Percentiles rank a stretch among this genome's conserved stretches.
Evolutionary conservation across 2,888 invertebrate species (phyloP).

Genomic region (Arctia plantaginis): DNA sequence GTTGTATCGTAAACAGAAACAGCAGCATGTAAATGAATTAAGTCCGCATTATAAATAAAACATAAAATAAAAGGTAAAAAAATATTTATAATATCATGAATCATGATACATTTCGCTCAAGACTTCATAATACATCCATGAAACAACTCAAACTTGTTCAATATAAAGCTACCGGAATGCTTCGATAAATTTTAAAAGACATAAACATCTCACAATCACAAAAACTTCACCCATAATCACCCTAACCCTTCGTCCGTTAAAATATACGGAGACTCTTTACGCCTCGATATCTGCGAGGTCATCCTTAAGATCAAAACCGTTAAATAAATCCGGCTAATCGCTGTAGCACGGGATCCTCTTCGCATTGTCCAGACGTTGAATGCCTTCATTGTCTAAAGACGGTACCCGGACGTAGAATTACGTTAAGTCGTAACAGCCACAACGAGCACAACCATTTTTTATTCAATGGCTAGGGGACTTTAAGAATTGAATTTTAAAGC

Average conservation of each 20-base stretch:
- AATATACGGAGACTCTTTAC: slow-evolving; percentile 44
- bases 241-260: slow-evolving; percentile 52
- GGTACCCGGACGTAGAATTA: slow-evolving; percentile 44
- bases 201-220: slow-evolving; percentile 38
- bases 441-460: slow-evolving; percentile 41
- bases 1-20: too few species aligned
- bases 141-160: neutral
- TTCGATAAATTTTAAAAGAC: neutral
- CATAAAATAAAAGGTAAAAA: too few species aligned
- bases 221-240: slow-evolving; percentile 43
- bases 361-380: slow-evolving; percentile 80
- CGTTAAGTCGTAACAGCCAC: slow-evolving; percentile 53
- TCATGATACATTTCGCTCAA: too few species aligned
- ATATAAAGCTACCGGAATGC: neutral
- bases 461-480: slow-evolving; percentile 40
- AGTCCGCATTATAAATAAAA: too few species aligned
- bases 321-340: slow-evolving; percentile 81
- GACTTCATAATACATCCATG: neutral
- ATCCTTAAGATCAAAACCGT: slow-evolving; percentile 69
- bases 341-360: slow-evolving; percentile 65
- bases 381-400: slow-evolving; percentile 77
- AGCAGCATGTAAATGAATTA: too few species aligned
- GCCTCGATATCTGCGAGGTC: slow-evolving; percentile 51
- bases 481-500: slow-evolving; percentile 52
- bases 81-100: too few species aligned